Evolutionary conservation across 2,113 vertebrate genomes (phyloP), one percentile per base, ranked within the genome.

Genomic region (Cheilinus undulatus): DNA sequence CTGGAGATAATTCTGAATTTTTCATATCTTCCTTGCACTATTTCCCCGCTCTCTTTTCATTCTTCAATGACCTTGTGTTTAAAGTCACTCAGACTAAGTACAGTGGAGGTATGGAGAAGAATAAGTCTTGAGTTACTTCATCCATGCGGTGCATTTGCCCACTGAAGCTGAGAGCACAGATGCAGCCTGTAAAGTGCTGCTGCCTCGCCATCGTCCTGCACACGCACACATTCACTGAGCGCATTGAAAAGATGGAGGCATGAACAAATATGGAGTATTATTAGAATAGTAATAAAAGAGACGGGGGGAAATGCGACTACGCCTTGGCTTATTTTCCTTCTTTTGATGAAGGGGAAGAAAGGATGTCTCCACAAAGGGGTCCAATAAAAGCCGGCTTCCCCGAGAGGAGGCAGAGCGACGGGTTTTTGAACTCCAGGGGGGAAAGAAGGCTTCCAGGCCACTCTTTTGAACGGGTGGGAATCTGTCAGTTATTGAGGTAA

Each of bases 291-390:
- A 78, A 80, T 84, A 85, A 85, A 88, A 81, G 54, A 72, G 22
- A 24, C 22, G 58, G 52, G 53, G 49, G 50, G 65, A 45, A 53
- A 61, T 48, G 69, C 5, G 36, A 76, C 59, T 78, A 68, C 34
- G 80, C 80, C 64, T 81, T 48, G 61, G 80, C 78, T 82, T 87
- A 86, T 82, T 89, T 65, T 64, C 50, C 51, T 74, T 83, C 85
- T 78, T 87, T 89, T 85, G 78, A 82, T 85, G 75, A 83, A 52
- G 51, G 68, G 70, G 69, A 84, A 76, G 69, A 81, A 81, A 79
- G 51, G 76, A 81, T 80, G 60, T 83, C 42, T 76, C 67, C 53
- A 84, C 73, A 88, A 90, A 88, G 71, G n/a, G 23, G 40, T 76
- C 68, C 60, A 81, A 89, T 84, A 82, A 86, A 90, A 88, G 79